Evolutionary conservation across 2,113 vertebrate species (phyloP).

Genomic region (Lagenorhynchus albirostris): DNA sequence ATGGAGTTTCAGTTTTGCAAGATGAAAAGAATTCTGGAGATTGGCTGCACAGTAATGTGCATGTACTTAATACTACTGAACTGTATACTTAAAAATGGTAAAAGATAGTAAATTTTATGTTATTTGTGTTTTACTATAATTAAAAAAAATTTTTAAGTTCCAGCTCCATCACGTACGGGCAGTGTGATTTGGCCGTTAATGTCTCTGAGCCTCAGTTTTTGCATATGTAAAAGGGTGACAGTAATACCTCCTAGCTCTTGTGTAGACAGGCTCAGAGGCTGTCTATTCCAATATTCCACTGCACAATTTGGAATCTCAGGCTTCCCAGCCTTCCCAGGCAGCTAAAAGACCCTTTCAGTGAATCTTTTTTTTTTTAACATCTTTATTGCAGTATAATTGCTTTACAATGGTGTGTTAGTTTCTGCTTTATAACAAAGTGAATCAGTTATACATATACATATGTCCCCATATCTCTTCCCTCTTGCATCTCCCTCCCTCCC

Average conservation of each 20-base stretch:
- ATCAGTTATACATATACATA: too few species aligned
- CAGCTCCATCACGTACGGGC: background rate
- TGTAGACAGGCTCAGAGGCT: background rate
- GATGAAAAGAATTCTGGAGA: background rate
- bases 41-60: background rate
- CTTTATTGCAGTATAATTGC: too few species aligned
- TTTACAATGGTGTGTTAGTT: too few species aligned
- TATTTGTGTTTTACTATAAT: background rate
- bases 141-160: background rate
- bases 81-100: background rate
- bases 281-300: background rate
- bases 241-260: background rate
- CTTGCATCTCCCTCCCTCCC: too few species aligned
- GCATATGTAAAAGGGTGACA: background rate
- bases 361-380: background rate
- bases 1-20: constrained; percentile 12
- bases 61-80: background rate
- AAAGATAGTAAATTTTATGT: background rate
- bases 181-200: background rate
- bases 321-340: background rate
- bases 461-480: too few species aligned
- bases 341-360: background rate
- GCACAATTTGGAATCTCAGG: background rate
- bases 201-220: background rate
- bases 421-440: too few species aligned